These are phyloP conservation scores for Leptosomus discolor DNA, from an alignment of 2,113 vertebrate species.

Conservation along the genomic window DNA sequence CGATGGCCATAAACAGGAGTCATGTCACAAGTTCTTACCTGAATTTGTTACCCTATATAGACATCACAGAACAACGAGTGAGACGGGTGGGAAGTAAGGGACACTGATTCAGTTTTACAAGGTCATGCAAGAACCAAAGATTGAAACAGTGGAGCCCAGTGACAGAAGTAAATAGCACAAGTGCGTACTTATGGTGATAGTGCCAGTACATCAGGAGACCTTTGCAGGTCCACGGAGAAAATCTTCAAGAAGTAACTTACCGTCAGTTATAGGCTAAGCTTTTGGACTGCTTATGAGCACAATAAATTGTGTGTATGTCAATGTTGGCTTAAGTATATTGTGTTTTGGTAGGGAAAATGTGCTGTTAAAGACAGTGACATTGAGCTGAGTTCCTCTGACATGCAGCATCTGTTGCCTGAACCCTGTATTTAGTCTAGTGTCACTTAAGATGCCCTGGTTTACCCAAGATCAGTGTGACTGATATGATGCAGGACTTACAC, in stretches of 20 bases:
- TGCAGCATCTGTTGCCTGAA: background rate
- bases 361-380: fast-evolving
- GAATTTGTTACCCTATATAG: background rate
- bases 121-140: background rate
- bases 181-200: background rate
- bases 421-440: fast-evolving
- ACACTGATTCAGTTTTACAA: background rate
- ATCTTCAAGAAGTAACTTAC: background rate
- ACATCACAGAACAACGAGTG: background rate
- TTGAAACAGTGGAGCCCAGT: background rate
- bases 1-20: background rate
- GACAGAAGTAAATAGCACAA: background rate
- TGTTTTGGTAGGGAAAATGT: background rate
- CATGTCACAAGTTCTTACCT: background rate
- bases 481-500: fast-evolving
- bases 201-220: background rate
- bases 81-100: background rate
- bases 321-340: background rate
- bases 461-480: background rate
- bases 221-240: background rate
- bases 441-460: background rate
- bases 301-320: background rate
- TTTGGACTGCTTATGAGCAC: background rate
- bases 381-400: background rate
- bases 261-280: background rate